Conservation (phyloP, 1,140 invertebrate genomes). For the Achroia grisella region DNA sequence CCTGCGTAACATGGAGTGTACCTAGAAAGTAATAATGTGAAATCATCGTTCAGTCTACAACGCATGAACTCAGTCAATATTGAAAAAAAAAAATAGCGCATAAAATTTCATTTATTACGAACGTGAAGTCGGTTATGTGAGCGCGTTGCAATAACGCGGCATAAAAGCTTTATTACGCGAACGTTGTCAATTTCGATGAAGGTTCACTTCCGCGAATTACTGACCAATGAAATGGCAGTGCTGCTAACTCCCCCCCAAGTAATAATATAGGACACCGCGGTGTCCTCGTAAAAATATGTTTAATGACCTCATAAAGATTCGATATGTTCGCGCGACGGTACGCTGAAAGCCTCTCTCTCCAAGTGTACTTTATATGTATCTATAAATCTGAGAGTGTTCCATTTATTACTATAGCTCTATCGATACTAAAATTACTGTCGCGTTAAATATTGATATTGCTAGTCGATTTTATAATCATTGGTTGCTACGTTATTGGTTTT, state of each 20-base stretch:
- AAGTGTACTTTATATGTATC: constrained; percentile 46
- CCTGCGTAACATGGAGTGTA: too few relatives aligned
- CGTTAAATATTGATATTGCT: constrained; percentile 21
- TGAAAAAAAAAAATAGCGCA: constrained; percentile 21
- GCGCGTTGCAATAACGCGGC: constrained; percentile 28
- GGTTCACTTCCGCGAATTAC: constrained; percentile 45
- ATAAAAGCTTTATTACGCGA: constrained; percentile 53
- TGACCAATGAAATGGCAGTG: constrained; percentile 52
- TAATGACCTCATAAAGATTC: constrained; percentile 67
- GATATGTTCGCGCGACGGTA: constrained; percentile 43
- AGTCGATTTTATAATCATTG: constrained; percentile 8
- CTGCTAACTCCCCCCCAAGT: constrained; percentile 40
- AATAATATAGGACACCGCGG: constrained; percentile 54
- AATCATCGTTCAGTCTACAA: constrained; percentile 4
- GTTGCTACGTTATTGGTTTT: background rate
- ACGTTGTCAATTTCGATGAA: constrained; percentile 55
- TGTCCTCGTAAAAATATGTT: constrained; percentile 71
- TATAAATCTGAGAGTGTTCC: constrained; percentile 58
- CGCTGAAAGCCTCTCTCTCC: constrained; percentile 47
- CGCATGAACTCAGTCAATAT: constrained; percentile 9
- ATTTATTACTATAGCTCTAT: constrained; percentile 51
- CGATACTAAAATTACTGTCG: constrained; percentile 35
- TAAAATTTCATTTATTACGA: constrained; percentile 30
- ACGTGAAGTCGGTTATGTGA: constrained; percentile 26
- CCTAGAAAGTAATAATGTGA: background rate